A percentile compares a stretch with the other conserved stretches of the same genome.
These are phyloP conservation scores for Drosophila anomalata DNA, from an alignment of 2,888 invertebrate genomes.

Conservation along the genomic window DNA sequence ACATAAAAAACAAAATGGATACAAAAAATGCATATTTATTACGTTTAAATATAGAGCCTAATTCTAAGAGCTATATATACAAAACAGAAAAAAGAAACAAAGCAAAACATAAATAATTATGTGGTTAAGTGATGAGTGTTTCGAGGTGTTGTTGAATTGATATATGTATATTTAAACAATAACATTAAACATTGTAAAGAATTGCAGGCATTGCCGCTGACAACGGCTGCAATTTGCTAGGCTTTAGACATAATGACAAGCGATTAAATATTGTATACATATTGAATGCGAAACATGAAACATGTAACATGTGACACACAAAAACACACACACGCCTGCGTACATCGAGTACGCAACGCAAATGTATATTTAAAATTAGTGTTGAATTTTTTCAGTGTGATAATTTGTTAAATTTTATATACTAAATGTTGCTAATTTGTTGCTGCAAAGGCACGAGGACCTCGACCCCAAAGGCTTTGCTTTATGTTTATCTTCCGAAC, in stretches of 20 bases:
- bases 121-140: conserved; percentile 48
- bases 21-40: conserved; percentile 60
- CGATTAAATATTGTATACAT: conserved; percentile 64
- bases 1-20: conserved; percentile 32
- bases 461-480: conserved; percentile 31
- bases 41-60: conserved; percentile 57
- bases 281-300: conserved; percentile 52
- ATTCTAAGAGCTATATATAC: conserved; percentile 41
- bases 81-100: conserved; percentile 27
- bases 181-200: conserved; percentile 23
- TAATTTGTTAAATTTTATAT: conserved; percentile 75
- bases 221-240: conserved; percentile 56
- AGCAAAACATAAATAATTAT: conserved; percentile 29
- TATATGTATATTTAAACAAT: conserved; percentile 49
- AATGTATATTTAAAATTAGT: conserved; percentile 64
- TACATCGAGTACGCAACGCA: conserved; percentile 30
- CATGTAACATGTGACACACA: conserved; percentile 38
- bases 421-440: conserved; percentile 65
- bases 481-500: conserved; percentile 24
- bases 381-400: conserved; percentile 79
- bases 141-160: conserved; percentile 65
- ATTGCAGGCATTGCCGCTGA: conserved; percentile 20
- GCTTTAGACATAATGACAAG: conserved; percentile 61
- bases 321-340: conserved; percentile 22
- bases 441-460: conserved; percentile 46